Conservation (phyloP, 2,888 invertebrate species). For the Drosophila tanythrix region DNA sequence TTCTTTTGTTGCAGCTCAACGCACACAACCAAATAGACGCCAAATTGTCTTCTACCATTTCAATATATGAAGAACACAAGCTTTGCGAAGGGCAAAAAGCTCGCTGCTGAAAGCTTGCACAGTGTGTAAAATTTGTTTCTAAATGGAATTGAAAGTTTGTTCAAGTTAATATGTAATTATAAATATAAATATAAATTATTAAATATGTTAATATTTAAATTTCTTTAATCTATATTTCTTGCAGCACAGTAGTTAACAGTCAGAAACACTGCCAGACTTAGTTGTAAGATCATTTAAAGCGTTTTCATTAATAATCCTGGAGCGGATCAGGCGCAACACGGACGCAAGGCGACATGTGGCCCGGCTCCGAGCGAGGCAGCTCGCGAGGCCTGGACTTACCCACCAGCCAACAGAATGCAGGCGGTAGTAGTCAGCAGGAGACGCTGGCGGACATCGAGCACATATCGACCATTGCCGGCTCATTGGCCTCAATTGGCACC, state of each 20-base stretch:
- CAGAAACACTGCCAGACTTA: slow-evolving; percentile 17
- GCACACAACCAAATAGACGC: slow-evolving; percentile 45
- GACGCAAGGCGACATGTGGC: slow-evolving; percentile 61
- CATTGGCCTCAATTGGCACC: slow-evolving; percentile 87
- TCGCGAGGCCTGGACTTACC: slow-evolving; percentile 81
- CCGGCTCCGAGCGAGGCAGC: slow-evolving; percentile 83
- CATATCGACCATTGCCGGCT: slow-evolving; percentile 90
- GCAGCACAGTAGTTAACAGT: not conserved
- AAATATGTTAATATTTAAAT: not conserved
- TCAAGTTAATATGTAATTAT: not conserved
- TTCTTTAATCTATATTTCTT: not conserved
- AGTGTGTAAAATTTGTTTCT: slow-evolving; percentile 1
- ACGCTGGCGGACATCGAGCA: slow-evolving; percentile 88
- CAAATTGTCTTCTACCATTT: rapidly evolving
- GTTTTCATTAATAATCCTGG: slow-evolving; percentile 47
- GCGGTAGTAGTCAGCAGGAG: slow-evolving; percentile 86
- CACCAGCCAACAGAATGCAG: slow-evolving; percentile 76
- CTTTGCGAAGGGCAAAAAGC: slow-evolving; percentile 35
- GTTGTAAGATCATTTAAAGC: not conserved
- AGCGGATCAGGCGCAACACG: slow-evolving; percentile 39
- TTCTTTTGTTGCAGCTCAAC: slow-evolving; percentile 2
- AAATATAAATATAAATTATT: not conserved
- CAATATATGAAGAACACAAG: slow-evolving; percentile 13
- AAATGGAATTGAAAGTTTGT: not conserved
- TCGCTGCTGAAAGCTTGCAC: slow-evolving; percentile 22